Conservation (phyloP, 2,113 vertebrate genomes). For the Rhynchopsitta pachyrhyncha region DNA sequence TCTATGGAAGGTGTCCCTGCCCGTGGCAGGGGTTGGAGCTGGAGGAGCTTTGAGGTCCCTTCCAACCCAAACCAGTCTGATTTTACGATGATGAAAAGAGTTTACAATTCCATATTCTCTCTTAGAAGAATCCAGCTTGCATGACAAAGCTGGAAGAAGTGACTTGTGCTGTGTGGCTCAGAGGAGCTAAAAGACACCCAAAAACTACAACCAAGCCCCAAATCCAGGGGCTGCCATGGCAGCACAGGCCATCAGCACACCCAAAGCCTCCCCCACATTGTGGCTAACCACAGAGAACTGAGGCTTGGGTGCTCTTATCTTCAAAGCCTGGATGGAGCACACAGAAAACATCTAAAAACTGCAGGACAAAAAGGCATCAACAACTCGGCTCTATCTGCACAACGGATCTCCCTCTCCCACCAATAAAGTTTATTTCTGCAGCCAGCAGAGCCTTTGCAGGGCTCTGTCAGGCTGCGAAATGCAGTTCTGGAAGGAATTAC, state of each 20-base stretch:
- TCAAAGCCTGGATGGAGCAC: not conserved
- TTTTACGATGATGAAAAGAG: not conserved
- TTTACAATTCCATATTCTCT: not conserved
- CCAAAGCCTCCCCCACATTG: not conserved
- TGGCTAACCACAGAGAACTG: not conserved
- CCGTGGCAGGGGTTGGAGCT: not conserved
- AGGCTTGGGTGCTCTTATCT: not conserved
- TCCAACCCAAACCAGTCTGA: not conserved
- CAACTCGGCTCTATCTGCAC: accelerated
- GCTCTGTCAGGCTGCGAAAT: not conserved
- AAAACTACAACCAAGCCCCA: not conserved
- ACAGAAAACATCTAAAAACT: not conserved
- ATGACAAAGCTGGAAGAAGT: not conserved
- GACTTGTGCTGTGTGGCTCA: not conserved
- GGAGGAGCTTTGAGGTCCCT: not conserved
- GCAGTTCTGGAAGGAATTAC: not conserved
- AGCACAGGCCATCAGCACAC: not conserved
- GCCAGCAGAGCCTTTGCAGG: not conserved
- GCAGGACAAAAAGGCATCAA: not conserved
- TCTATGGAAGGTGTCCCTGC: not conserved
- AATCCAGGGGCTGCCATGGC: accelerated
- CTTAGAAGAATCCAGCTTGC: not conserved
- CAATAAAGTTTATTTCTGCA: not conserved
- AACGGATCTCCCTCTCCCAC: not conserved
- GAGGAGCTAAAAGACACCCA: not conserved